Evolutionary conservation across 2,888 invertebrate genomes (phyloP).

Genomic region (Pheosia tremula): DNA sequence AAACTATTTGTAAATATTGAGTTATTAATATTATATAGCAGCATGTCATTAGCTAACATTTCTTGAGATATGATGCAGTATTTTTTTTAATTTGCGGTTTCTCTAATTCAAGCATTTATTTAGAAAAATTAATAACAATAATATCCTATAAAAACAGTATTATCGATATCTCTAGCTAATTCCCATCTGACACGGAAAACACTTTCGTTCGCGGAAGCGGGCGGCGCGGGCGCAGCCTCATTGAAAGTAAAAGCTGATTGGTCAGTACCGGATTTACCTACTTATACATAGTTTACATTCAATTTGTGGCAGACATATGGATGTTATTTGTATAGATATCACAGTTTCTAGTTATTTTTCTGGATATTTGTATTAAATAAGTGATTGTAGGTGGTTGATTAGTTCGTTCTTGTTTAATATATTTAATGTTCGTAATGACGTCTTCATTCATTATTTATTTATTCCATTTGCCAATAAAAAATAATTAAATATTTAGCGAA

Average conservation of each 20-base stretch:
- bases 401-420: too few species aligned
- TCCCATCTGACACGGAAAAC: constrained; percentile 41
- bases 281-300: constrained; percentile 39
- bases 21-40: not conserved
- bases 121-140: not conserved
- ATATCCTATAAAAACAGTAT: not conserved
- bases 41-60: not conserved
- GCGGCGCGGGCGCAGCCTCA: constrained; percentile 49
- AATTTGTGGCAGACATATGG: constrained; percentile 18
- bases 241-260: constrained; percentile 79
- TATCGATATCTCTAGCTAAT: constrained; percentile 37
- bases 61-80: not conserved
- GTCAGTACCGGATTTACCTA: constrained; percentile 62
- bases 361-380: not conserved
- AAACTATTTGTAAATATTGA: not conserved
- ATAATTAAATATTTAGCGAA: not conserved
- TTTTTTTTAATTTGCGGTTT: too few species aligned
- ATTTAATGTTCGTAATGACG: too few species aligned
- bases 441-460: too few species aligned
- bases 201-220: constrained; percentile 78
- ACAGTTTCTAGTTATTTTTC: constrained; percentile 8
- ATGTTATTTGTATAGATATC: constrained; percentile 4
- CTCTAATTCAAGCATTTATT: too few species aligned
- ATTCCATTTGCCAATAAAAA: too few species aligned
- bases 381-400: not conserved